A percentile compares a stretch with the other conserved stretches of the same genome.
phyloP scores from a whole-genome alignment of 2,888 invertebrate genomes.

The Hermaeophaga mercurialis region DNA sequence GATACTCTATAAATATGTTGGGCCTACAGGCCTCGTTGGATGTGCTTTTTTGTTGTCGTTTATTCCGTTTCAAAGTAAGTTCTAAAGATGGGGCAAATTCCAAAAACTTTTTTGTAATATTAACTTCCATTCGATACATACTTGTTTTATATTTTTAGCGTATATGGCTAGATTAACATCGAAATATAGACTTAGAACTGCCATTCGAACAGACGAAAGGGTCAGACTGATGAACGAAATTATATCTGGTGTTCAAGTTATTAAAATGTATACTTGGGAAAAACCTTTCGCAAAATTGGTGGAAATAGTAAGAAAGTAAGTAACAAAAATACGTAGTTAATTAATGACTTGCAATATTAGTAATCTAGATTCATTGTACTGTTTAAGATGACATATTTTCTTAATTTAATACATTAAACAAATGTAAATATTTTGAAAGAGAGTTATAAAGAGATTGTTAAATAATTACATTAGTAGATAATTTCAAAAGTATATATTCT shows the following conservation, averaged over 20 bases:
- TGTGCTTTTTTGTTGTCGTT: constrained; percentile 51
- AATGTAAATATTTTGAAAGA: too few species aligned
- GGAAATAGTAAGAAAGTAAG: constrained; percentile 38
- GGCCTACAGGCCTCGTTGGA: constrained; percentile 54
- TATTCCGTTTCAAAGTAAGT: constrained; percentile 53
- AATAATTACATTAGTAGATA: too few species aligned
- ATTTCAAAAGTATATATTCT: too few species aligned
- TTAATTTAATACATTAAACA: too few species aligned
- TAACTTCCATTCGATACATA: background rate
- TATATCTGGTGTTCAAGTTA: constrained; percentile 62
- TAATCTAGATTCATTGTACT: too few species aligned
- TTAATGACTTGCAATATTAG: too few species aligned
- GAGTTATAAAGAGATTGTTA: too few species aligned
- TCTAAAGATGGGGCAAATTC: too few species aligned
- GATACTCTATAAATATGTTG: constrained; percentile 58
- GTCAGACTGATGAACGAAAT: constrained; percentile 72
- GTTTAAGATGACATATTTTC: too few species aligned
- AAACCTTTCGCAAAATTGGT: constrained; percentile 45
- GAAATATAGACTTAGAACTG: constrained; percentile 58
- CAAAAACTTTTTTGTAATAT: background rate
- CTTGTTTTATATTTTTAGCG: constrained; percentile 38
- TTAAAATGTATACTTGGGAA: constrained; percentile 48
- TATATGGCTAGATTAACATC: constrained; percentile 50
- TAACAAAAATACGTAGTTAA: too few species aligned
- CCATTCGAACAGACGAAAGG: constrained; percentile 67